Percentiles rank a stretch among this genome's conserved stretches.
phyloP scores from a whole-genome alignment of 2,888 invertebrate species.

The Gandaritis pyraliata region DNA sequence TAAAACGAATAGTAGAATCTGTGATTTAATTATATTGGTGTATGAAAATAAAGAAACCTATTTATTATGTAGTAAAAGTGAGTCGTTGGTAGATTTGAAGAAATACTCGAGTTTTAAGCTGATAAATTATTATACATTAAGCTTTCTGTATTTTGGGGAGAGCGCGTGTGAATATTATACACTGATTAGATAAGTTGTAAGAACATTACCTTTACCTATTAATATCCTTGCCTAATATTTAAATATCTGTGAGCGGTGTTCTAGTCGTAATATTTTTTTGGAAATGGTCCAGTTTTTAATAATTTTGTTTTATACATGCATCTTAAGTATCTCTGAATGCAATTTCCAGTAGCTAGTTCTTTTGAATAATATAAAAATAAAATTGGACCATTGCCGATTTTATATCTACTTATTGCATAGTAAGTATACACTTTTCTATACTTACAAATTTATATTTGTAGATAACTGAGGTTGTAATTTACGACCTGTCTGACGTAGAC shows the following conservation, averaged over 20 bases:
- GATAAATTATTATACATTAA: slow-evolving; percentile 62
- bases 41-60: slow-evolving; percentile 49
- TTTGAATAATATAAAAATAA: slow-evolving; percentile 39
- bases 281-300: slow-evolving; percentile 58
- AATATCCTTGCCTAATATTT: slow-evolving; percentile 72
- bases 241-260: slow-evolving; percentile 76
- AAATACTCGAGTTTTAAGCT: slow-evolving; percentile 69
- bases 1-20: slow-evolving; percentile 72
- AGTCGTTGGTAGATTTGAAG: slow-evolving; percentile 57
- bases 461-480: slow-evolving; percentile 56
- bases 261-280: slow-evolving; percentile 71
- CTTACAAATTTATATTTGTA: slow-evolving; percentile 67
- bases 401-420: slow-evolving; percentile 53
- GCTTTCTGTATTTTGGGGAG: slow-evolving; percentile 54
- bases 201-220: slow-evolving; percentile 49
- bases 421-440: slow-evolving; percentile 52
- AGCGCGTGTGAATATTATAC: slow-evolving; percentile 49
- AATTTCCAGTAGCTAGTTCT: slow-evolving; percentile 44
- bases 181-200: slow-evolving; percentile 48
- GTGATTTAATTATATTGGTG: slow-evolving; percentile 74
- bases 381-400: slow-evolving; percentile 55
- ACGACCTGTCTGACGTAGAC: slow-evolving; percentile 53
- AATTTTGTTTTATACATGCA: slow-evolving; percentile 41
- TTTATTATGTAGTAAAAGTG: slow-evolving; percentile 60
- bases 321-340: slow-evolving; percentile 17